Percentiles rank a stretch among this genome's conserved stretches.
Conservation (phyloP, 2,797 vertebrate species). For the Botia kubotai region DNA sequence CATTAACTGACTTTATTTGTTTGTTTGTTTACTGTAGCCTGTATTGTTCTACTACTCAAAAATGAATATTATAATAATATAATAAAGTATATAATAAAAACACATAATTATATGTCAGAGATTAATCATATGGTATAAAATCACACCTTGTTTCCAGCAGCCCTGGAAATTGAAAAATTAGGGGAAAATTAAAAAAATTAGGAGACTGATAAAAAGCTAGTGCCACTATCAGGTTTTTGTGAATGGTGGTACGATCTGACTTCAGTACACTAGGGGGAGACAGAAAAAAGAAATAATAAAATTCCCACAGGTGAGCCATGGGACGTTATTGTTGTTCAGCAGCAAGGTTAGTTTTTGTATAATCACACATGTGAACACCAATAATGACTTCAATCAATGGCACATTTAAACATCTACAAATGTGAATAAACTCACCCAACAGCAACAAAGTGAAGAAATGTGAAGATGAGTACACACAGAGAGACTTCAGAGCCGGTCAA, state of each 20-base stretch:
- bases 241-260: constrained; percentile 87
- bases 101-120: background rate
- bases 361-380: background rate
- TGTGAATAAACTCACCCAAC: constrained; percentile 82
- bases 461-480: constrained; percentile 87
- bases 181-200: too few relatives aligned
- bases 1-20: too few relatives aligned
- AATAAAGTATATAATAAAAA: background rate
- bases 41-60: too few relatives aligned
- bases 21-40: too few relatives aligned
- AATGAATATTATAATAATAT: too few relatives aligned
- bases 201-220: constrained; percentile 80
- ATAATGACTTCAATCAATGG: background rate
- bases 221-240: constrained; percentile 91
- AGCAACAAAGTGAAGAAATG: constrained; percentile 88
- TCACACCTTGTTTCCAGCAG: constrained; percentile 81
- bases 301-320: background rate
- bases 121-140: background rate
- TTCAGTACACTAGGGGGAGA: constrained; percentile 81
- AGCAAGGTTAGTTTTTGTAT: background rate
- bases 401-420: background rate
- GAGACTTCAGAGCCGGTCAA: constrained; percentile 91
- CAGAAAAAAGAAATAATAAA: constrained; percentile 21
- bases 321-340: too few relatives aligned
- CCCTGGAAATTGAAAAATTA: constrained; percentile 59